Evolutionary conservation across 2,113 vertebrate species (phyloP).

Genomic region (Phrynosoma platyrhinos): DNA sequence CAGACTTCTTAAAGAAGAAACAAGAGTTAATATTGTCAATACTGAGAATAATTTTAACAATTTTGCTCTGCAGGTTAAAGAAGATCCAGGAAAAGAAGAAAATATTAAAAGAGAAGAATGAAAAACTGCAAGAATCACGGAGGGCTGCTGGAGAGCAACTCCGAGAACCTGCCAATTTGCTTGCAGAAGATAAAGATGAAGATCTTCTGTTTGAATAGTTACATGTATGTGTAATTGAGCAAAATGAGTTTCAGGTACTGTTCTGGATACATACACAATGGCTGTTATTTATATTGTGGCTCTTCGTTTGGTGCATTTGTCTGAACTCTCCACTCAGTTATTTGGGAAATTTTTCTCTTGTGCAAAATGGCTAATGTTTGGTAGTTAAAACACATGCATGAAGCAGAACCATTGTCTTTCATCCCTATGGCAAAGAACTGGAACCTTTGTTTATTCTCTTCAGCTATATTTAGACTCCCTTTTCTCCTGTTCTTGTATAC

Average conservation of each 20-base stretch:
- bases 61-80: conserved; percentile 85
- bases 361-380: background rate
- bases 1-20: background rate
- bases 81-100: conserved; percentile 99
- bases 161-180: conserved; percentile 88
- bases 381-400: background rate
- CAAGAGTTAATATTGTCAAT: background rate
- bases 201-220: conserved; percentile 94
- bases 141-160: conserved; percentile 79
- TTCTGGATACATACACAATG: conserved; percentile 50
- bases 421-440: background rate
- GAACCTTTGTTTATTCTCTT: background rate
- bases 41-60: background rate
- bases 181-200: conserved; percentile 92
- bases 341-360: conserved; percentile 22
- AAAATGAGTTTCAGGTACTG: conserved; percentile 48
- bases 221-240: conserved; percentile 20
- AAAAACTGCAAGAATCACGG: conserved; percentile 84
- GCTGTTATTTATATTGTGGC: conserved; percentile 51
- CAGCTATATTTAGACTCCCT: background rate
- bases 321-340: conserved; percentile 59
- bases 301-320: conserved; percentile 62
- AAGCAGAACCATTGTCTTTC: conserved; percentile 15
- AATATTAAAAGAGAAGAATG: conserved; percentile 88
- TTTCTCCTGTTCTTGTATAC: background rate